phyloP scores from a whole-genome alignment of 2,888 invertebrate genomes.

The Eulithis testata region DNA sequence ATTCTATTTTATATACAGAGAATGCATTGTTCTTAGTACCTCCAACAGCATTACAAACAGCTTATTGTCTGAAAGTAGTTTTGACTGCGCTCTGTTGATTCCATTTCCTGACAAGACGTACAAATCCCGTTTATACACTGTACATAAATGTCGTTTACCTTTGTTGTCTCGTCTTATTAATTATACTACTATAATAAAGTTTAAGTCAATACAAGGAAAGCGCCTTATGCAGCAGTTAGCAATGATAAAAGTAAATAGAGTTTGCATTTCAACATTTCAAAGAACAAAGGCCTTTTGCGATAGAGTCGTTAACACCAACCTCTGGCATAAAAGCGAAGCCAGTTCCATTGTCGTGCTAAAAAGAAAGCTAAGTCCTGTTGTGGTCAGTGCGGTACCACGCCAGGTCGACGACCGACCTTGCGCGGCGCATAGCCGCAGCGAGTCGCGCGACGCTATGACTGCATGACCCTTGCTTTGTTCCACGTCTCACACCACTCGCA shows the following conservation, averaged over 20 bases:
- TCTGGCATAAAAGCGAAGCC: slow-evolving; percentile 36
- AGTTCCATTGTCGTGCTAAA: slow-evolving; percentile 45
- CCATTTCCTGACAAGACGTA: slow-evolving; percentile 25
- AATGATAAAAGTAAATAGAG: background rate
- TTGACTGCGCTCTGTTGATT: slow-evolving; percentile 32
- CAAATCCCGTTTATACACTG: slow-evolving; percentile 23
- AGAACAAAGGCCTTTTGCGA: slow-evolving; percentile 32
- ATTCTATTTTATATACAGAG: slow-evolving; percentile 27
- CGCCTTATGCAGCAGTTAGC: background rate
- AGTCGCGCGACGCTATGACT: slow-evolving; percentile 51
- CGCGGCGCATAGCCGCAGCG: slow-evolving; percentile 75
- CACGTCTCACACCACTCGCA: slow-evolving; percentile 54
- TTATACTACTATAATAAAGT: background rate
- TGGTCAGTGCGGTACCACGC: slow-evolving; percentile 61
- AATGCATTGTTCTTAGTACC: slow-evolving; percentile 38
- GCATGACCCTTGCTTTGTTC: slow-evolving; percentile 73
- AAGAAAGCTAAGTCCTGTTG: slow-evolving; percentile 58
- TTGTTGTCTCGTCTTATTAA: slow-evolving; percentile 8
- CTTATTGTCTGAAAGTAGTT: slow-evolving; percentile 36
- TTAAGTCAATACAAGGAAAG: background rate
- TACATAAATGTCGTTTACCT: slow-evolving; percentile 21
- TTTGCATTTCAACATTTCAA: slow-evolving; percentile 17
- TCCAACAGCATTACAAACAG: slow-evolving; percentile 30
- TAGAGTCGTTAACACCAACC: slow-evolving; percentile 36
- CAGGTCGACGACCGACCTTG: slow-evolving; percentile 83